These are phyloP conservation scores for Pipistrellus nathusii DNA, from an alignment of 2,797 vertebrate genomes.

Conservation along the genomic window DNA sequence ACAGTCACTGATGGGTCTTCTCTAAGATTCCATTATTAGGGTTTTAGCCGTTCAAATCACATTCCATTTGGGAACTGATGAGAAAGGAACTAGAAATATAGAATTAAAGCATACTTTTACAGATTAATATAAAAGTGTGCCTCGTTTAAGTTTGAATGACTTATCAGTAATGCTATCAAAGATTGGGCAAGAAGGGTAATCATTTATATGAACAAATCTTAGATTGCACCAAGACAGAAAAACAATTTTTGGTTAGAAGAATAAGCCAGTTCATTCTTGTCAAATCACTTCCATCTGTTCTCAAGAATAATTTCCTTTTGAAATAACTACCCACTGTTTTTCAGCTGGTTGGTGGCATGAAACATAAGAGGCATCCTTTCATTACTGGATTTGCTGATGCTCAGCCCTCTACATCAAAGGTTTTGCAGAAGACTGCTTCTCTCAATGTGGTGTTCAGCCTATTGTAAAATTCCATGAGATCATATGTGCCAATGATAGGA, in stretches of 20 bases:
- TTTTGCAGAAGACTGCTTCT: not conserved
- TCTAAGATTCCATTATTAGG: not conserved
- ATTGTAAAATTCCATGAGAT: not conserved
- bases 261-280: not conserved
- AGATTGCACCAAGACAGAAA: slow-evolving; percentile 29
- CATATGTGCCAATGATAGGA: not conserved
- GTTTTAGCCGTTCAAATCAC: not conserved
- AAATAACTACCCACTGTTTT: slow-evolving; percentile 52
- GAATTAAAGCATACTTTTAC: not conserved
- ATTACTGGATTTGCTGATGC: not conserved
- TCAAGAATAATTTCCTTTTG: slow-evolving; percentile 49
- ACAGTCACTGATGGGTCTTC: not conserved
- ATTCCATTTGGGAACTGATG: not conserved
- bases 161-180: slow-evolving; percentile 28
- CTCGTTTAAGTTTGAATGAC: slow-evolving; percentile 23
- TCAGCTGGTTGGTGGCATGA: slow-evolving; percentile 55
- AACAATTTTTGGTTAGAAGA: slow-evolving; percentile 52
- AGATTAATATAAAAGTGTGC: not conserved
- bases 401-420: not conserved
- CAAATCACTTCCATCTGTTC: slow-evolving; percentile 73
- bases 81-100: not conserved
- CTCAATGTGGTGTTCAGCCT: not conserved
- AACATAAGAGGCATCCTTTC: slow-evolving; percentile 1
- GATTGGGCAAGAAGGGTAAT: not conserved
- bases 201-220: slow-evolving; percentile 20